Base-by-base conservation (phyloP, 92 coral and sea anemone species). In the Parazoanthus swiftii region DNA sequence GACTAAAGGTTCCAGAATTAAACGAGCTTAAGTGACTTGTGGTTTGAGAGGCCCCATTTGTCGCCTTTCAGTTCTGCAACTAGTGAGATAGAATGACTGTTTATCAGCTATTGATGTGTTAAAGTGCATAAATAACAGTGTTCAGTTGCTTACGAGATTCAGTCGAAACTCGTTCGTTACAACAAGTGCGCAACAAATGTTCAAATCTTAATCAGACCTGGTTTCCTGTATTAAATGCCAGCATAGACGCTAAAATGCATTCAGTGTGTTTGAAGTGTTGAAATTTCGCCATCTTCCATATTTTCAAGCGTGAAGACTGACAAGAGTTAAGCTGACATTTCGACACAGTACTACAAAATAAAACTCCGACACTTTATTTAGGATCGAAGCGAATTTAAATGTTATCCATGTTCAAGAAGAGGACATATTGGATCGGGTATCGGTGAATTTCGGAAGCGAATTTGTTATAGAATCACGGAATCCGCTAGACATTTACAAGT, bases 381-480 rank as follows among this genome's bases (percentile, higher is more conserved):
- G 71, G 71, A 65, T 65, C 71, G 71, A 65, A 65, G 71, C 71
- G 71, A 65, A 14, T 65, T 65, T 65, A 65, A 65, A 65, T 65
- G 71, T 65, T 65, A 65, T 65, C 71, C 71, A 65, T 65, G 71
- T 65, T 65, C 71, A 65, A 65, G 71, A 6, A 65, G 71, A 0
- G 20, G 71, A 29, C 20, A 65, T 0, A 65, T 8, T 65, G 71
- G 71, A 65, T 65, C 71, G 71, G 71, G 71, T 65, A 65, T 65
- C 71, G 20, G 71, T 65, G 71, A 65, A 65, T 65, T 65, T 65
- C 71, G 71, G 71, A 65, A 65, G 71, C 71, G 71, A 65, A 65
- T 65, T 65, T 65, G 71, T 65, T 65, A 65, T 65, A 65, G 71
- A 65, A 65, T 65, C 71, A 65, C 71, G 71, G 71, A 65, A 65